Conservation (phyloP, 2,888 invertebrate species). For the Drosophila eohydei region DNA sequence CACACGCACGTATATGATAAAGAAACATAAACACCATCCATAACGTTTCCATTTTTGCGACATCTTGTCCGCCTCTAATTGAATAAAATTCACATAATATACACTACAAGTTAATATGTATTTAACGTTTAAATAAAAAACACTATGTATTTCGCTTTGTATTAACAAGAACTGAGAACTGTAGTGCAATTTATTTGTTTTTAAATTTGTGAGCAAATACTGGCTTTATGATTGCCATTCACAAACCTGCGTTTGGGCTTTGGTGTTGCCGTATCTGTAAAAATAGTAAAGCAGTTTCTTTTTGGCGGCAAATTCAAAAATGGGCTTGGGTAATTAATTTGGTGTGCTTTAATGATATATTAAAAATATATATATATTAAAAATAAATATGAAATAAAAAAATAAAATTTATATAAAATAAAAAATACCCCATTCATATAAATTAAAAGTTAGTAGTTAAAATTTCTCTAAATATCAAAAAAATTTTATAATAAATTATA, state of each 20-base stretch:
- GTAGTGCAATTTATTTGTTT: not conserved
- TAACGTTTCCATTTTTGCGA: conserved; percentile 40
- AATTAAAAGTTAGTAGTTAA: too few relatives aligned
- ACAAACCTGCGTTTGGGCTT: not conserved
- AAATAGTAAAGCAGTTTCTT: not conserved
- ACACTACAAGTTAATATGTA: conserved; percentile 58
- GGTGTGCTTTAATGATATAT: too few relatives aligned
- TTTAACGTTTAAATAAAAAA: conserved; percentile 57
- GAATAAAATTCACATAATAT: conserved; percentile 71
- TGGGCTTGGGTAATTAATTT: too few relatives aligned
- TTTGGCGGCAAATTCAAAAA: conserved; percentile 27
- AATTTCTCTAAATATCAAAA: too few relatives aligned
- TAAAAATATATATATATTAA: too few relatives aligned
- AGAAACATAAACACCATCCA: conserved; percentile 29
- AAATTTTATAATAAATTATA: too few relatives aligned
- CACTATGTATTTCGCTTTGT: conserved; percentile 55
- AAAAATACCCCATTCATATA: too few relatives aligned
- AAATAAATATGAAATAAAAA: too few relatives aligned
- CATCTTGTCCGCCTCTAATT: conserved; percentile 43
- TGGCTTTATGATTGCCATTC: conserved; percentile 26
- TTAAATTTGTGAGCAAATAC: not conserved
- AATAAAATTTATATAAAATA: too few relatives aligned
- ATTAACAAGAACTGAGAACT: conserved; percentile 44
- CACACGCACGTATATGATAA: conserved; percentile 24
- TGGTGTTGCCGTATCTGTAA: conserved; percentile 25